Evolutionary conservation across 2,888 invertebrate species (phyloP), one percentile per base, ranked within the genome.

Genomic region (Drosophila histrio): DNA sequence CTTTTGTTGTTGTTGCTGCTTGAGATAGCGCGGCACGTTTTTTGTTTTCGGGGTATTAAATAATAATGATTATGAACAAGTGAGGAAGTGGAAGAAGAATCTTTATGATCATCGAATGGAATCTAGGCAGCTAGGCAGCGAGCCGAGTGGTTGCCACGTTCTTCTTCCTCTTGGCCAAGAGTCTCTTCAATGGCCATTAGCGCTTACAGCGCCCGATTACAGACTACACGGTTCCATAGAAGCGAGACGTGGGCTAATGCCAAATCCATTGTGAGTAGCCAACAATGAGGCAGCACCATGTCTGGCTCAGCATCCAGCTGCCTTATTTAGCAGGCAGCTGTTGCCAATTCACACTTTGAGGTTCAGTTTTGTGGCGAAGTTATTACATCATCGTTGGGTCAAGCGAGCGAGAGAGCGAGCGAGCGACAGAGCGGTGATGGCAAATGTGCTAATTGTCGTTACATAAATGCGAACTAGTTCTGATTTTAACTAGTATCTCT

Each of bases 121-220:
- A 36, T 19, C 22, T n/a, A 4, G 36, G 15, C 17, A 11, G 24
- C 24, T 21, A 19, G n/a, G 1, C 17, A 9, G 13, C 44, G 4
- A n/a, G 38, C 13, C 54, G 24, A 53, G 44, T 52, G 61, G 71
- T 65, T 32, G 61, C 66, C 75, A 65, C 74, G 65, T 67, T 72
- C 56, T 67, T 72, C 56, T 30, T 21, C 39, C 41, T 19, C 46
- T 41, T 61, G 71, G 49, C 57, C 57, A 54, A 69, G 68, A 47
- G 39, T n/a, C 67, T 58, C 69, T 69, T 77, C 85, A 79, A 79
- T 80, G 83, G 83, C 86, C 76, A 83, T 83, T 83, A 83, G 82
- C 82, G 86, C 82, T 86, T 86, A 86, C 83, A 86, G 83, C 80
- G 76, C 65, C 83, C 83, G 86, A 83, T 83, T 83, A 83, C 82